Evolutionary conservation across 2,888 invertebrate genomes (phyloP).

Genomic region (Bembecia ichneumoniformis): DNA sequence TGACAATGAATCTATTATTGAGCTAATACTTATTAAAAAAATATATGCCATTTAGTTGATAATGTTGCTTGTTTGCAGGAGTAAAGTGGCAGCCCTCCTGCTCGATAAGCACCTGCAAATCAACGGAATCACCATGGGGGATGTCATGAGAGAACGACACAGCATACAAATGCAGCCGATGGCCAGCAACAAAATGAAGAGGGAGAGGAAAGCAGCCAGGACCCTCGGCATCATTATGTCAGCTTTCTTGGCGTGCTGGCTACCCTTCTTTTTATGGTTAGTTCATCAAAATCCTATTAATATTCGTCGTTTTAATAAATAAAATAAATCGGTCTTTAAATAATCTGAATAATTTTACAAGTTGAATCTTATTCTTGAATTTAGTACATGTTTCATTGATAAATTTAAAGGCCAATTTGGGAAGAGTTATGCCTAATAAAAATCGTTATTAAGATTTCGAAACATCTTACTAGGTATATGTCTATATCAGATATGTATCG

Average conservation of each 20-base stretch:
- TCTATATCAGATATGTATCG: too few relatives aligned
- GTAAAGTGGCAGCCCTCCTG: constrained; percentile 89
- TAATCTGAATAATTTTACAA: too few relatives aligned
- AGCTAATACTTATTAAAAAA: not conserved
- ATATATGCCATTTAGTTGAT: too few relatives aligned
- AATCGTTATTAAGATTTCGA: too few relatives aligned
- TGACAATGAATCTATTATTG: not conserved
- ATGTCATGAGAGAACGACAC: constrained; percentile 70
- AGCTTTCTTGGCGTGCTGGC: constrained; percentile 94
- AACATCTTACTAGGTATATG: too few relatives aligned
- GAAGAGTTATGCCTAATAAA: too few relatives aligned
- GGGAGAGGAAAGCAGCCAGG: constrained; percentile 91
- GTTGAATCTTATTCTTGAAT: too few relatives aligned
- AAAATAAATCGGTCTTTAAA: too few relatives aligned
- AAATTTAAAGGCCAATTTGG: too few relatives aligned
- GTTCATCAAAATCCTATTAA: constrained; percentile 17
- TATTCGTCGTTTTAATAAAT: too few relatives aligned
- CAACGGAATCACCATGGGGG: constrained; percentile 85
- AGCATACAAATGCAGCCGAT: constrained; percentile 81
- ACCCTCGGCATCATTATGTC: constrained; percentile 97
- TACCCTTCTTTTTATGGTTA: constrained; percentile 95
- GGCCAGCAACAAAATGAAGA: constrained; percentile 88
- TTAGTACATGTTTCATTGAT: too few relatives aligned
- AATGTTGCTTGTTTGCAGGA: constrained; percentile 68
- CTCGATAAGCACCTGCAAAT: constrained; percentile 91